Evolutionary conservation across 2,888 invertebrate species (phyloP).

Genomic region (Crepidodera aurea): DNA sequence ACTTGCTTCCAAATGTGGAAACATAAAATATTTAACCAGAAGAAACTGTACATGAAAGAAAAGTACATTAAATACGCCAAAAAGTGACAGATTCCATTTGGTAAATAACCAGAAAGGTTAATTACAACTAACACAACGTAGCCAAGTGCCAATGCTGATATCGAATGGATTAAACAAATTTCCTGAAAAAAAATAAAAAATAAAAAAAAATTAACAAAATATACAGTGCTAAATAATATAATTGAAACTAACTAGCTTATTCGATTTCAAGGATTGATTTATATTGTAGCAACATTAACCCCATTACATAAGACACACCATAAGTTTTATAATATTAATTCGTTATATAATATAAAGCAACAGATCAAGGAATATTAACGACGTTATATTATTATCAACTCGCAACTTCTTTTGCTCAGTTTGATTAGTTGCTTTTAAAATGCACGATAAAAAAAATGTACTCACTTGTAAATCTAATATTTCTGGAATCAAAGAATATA

Average conservation of each 20-base stretch:
- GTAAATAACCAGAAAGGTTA: conserved; percentile 62
- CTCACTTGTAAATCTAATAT: conserved; percentile 65
- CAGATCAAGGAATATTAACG: too few species aligned
- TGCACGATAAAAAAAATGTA: conserved; percentile 55
- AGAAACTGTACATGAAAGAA: conserved; percentile 74
- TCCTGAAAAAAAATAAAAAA: conserved; percentile 68
- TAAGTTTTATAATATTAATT: too few species aligned
- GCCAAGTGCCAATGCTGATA: conserved; percentile 67
- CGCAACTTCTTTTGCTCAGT: too few species aligned
- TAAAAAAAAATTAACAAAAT: too few species aligned
- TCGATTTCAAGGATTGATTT: too few species aligned
- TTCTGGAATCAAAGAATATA: conserved; percentile 69
- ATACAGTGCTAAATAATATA: too few species aligned
- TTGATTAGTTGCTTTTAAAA: too few species aligned
- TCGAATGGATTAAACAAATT: conserved; percentile 69
- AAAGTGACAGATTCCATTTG: conserved; percentile 62
- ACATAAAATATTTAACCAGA: conserved; percentile 75
- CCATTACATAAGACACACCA: too few species aligned
- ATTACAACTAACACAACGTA: conserved; percentile 68
- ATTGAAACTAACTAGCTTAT: too few species aligned
- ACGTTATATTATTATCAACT: too few species aligned
- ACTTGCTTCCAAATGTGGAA: conserved; percentile 73
- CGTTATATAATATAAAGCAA: too few species aligned
- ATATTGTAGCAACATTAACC: too few species aligned
- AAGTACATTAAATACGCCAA: conserved; percentile 58